Evolutionary conservation across 2,888 invertebrate genomes (phyloP).

Genomic region (Trissolcus japonicus): DNA sequence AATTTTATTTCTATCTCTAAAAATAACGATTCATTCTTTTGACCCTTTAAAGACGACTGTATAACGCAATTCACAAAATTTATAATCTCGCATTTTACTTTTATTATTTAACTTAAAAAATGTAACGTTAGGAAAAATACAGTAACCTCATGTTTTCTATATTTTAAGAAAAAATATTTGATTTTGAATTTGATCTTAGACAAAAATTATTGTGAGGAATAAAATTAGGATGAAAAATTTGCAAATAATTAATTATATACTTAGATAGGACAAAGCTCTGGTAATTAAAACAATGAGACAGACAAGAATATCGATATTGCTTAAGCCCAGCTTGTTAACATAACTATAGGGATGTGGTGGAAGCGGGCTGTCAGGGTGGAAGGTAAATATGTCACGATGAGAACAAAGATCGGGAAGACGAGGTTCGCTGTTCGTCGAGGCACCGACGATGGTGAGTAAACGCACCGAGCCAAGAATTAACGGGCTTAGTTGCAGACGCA

Average conservation of each 20-base stretch:
- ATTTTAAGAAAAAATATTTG: no score
- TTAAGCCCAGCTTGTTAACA: slow-evolving; percentile 47
- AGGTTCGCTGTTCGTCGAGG: slow-evolving; percentile 57
- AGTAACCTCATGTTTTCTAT: no score
- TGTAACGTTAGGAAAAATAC: no score
- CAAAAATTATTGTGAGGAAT: no score
- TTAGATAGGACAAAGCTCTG: no score
- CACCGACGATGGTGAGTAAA: slow-evolving; percentile 59
- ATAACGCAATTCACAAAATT: no score
- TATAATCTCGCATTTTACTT: no score
- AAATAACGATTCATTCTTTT: not conserved
- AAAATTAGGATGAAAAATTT: no score
- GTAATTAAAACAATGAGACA: slow-evolving; percentile 1
- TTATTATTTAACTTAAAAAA: not conserved
- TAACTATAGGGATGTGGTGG: slow-evolving; percentile 39
- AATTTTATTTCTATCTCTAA: slow-evolving; percentile 12
- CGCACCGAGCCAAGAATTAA: slow-evolving; percentile 72
- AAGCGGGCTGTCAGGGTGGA: slow-evolving; percentile 47
- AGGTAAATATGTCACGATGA: slow-evolving; percentile 57
- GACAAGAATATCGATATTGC: slow-evolving; percentile 30
- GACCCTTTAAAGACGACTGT: not conserved
- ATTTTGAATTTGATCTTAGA: no score
- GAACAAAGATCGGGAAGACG: slow-evolving; percentile 61
- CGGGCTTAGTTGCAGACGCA: slow-evolving; percentile 76
- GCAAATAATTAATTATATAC: no score